Conservation (phyloP, 2,797 vertebrate species). For the Gallinago nigripennis region DNA sequence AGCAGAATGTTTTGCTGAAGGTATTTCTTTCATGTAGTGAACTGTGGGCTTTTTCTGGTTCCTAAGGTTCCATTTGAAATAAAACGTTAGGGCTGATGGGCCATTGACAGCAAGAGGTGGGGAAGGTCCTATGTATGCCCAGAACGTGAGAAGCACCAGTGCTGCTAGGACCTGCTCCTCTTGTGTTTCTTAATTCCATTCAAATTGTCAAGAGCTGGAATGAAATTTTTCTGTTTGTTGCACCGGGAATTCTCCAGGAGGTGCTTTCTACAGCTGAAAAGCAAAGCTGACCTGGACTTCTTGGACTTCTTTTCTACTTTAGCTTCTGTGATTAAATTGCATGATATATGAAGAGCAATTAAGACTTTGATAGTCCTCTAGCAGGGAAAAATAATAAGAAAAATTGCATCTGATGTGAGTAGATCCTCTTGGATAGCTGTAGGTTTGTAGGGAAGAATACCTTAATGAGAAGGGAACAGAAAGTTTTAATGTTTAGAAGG, state of each 20-base stretch:
- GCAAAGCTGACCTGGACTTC: background rate
- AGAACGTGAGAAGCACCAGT: background rate
- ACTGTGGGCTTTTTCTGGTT: background rate
- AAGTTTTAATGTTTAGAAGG: background rate
- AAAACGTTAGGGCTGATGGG: accelerated
- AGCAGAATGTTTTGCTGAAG: background rate
- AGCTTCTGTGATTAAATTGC: background rate
- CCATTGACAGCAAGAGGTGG: background rate
- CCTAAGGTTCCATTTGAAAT: background rate
- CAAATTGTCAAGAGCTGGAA: background rate
- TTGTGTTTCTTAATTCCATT: background rate
- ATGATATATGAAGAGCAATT: background rate
- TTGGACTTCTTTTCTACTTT: background rate
- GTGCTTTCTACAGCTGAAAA: background rate
- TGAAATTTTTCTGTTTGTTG: background rate
- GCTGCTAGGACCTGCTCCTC: background rate
- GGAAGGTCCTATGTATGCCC: accelerated
- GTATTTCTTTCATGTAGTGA: background rate
- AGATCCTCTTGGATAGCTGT: background rate
- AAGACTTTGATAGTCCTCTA: background rate
- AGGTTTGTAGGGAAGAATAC: background rate
- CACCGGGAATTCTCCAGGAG: background rate
- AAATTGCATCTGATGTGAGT: background rate
- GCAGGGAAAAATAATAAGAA: background rate
- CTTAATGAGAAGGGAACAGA: background rate